Evolutionary conservation across 2,888 invertebrate species (phyloP), one percentile per base, ranked within the genome.

Genomic region (Altica lythri): DNA sequence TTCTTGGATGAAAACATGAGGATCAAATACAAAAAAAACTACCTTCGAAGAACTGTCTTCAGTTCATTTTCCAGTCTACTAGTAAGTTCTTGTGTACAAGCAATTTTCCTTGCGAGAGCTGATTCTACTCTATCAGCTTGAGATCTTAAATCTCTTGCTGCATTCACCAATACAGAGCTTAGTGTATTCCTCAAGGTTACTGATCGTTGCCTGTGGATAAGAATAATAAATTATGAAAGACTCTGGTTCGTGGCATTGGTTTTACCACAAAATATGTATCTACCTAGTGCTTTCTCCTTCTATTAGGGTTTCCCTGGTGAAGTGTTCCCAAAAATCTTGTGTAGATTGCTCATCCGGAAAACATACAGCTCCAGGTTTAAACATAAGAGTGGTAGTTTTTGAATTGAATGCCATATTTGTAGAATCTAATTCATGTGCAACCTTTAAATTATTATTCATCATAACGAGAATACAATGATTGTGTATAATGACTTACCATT

Each of bases 71-170:
- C 89, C 55, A 93, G 77, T 70, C 83, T 81, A 6, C 81, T 81
- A 51, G 88, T 81, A 2, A 89, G 79, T 71, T 90, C 89, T 68
- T 90, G 86, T 3, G 88, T 87, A 59, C 91, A 86, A 16, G 87
- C 84, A 16, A 92, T 85, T 27, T 90, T 85, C 65, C 86, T 83
- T 0, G 86, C 83, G 61, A 95, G 77, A 0, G 89, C 87, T 52
- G 85, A 81, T 67, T 95, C 92, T 0, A 93, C 91, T 32, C 78
- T 79, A 71, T 92, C 91, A 0, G 92, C 92, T 78, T 94, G 93
- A 37, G 83, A 84, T 8, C 91, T 82, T 53, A 95, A 81, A 73
- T 93, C 92, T 55, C 89, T 81, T 0, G 92, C 86, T 0, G 89
- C 88, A 64, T 89, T 89, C 2, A 83, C 79, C 17, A 92, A 77